A percentile compares a stretch with the other conserved stretches of the same genome.
These are phyloP conservation scores for Bubalus kerabau DNA, from an alignment of 2,113 vertebrate species.

Conservation along the genomic window DNA sequence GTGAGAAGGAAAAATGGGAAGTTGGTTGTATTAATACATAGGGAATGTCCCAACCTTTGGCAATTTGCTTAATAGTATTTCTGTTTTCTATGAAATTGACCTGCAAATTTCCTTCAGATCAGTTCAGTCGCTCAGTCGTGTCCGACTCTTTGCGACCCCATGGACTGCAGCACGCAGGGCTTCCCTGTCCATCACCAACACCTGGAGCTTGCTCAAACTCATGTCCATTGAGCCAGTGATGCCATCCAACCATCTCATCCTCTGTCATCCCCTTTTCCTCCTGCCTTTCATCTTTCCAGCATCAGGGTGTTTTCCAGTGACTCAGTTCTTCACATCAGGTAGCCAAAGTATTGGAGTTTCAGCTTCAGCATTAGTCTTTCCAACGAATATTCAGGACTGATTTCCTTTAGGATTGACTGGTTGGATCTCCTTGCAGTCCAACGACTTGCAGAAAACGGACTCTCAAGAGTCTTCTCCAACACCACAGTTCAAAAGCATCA, in stretches of 20 bases:
- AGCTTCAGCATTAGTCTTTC: neutral
- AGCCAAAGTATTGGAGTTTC: neutral
- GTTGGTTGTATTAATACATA: neutral
- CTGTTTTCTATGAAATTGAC: neutral
- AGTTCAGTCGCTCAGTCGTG: rapidly evolving
- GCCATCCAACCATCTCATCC: neutral
- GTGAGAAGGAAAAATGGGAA: neutral
- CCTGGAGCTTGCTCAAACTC: neutral
- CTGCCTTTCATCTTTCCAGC: neutral
- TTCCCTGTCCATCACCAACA: neutral
- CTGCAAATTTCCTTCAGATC: neutral
- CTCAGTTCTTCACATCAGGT: neutral
- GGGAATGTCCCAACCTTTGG: neutral
- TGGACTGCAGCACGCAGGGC: neutral
- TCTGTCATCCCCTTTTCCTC: neutral
- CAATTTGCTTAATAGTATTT: neutral
- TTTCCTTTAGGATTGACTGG: neutral
- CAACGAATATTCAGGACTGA: neutral
- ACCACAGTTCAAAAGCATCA: neutral
- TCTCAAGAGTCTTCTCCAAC: neutral
- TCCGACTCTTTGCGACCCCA: rapidly evolving
- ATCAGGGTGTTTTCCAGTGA: neutral
- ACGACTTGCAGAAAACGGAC: neutral
- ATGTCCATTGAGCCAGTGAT: neutral
- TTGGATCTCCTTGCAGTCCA: neutral